Conservation (phyloP, 2,113 vertebrate species). For the Myotis davidii region DNA sequence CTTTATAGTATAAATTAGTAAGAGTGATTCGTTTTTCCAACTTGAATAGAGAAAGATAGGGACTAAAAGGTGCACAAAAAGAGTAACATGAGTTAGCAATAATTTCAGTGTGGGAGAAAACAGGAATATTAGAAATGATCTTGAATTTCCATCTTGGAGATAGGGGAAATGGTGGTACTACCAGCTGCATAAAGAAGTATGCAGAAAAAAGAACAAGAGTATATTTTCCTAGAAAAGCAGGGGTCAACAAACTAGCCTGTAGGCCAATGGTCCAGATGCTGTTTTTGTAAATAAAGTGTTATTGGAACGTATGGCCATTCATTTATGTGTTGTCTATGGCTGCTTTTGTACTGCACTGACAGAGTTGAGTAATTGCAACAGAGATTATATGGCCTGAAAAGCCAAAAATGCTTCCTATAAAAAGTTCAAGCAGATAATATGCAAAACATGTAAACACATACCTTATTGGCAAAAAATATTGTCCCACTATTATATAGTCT, state of each 20-base stretch:
- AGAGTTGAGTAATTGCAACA: background rate
- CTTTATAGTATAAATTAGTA: background rate
- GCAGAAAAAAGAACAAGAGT: background rate
- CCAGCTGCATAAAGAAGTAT: background rate
- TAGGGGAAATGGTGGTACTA: background rate
- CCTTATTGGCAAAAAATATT: constrained; percentile 1
- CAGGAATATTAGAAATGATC: background rate
- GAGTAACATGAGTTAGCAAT: background rate
- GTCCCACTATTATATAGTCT: background rate
- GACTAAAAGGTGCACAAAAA: background rate
- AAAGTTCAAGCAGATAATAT: background rate
- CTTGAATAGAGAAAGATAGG: background rate
- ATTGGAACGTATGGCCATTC: background rate
- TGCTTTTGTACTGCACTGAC: background rate
- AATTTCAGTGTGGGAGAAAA: background rate
- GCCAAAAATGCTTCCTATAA: background rate
- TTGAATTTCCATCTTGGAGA: background rate
- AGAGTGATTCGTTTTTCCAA: constrained; percentile 1
- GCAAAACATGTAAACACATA: background rate
- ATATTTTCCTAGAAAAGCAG: background rate
- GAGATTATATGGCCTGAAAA: background rate
- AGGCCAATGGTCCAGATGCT: background rate
- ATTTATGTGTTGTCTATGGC: background rate
- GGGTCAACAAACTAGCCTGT: background rate
- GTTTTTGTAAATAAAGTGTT: constrained; percentile 20